Evolutionary conservation across 2,113 vertebrate species (phyloP).

Genomic region (Odobenus rosmarus): DNA sequence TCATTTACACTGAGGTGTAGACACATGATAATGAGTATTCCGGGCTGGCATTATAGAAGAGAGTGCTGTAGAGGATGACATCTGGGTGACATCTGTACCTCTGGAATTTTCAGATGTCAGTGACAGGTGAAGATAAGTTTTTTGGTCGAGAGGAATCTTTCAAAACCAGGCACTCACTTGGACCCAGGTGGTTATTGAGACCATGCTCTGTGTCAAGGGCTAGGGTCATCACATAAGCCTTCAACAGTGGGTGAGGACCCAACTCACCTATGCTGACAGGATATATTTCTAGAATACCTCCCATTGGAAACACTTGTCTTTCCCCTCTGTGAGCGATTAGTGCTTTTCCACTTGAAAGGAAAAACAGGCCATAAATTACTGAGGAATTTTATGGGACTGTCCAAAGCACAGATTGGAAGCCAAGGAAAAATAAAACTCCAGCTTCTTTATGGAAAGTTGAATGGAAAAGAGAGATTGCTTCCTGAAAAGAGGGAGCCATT

Average conservation of each 20-base stretch:
- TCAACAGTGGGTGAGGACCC: background rate
- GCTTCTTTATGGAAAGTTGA: conserved; percentile 63
- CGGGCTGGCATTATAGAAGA: background rate
- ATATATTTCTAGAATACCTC: conserved; percentile 1
- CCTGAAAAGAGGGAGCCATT: background rate
- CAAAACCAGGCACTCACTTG: background rate
- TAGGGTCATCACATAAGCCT: background rate
- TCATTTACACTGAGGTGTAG: background rate
- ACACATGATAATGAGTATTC: background rate
- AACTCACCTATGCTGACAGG: background rate
- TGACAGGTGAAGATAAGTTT: background rate
- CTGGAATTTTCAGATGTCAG: background rate
- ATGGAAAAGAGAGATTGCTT: conserved; percentile 61
- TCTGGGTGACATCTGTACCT: background rate
- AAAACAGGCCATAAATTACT: conserved; percentile 79
- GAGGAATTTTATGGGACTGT: conserved; percentile 72
- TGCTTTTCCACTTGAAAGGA: conserved; percentile 74
- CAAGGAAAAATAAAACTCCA: conserved; percentile 67
- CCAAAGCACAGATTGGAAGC: conserved; percentile 72
- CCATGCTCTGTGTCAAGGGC: background rate
- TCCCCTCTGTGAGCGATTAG: background rate
- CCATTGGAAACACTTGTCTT: background rate
- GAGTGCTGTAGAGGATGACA: too few species aligned
- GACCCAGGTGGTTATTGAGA: background rate
- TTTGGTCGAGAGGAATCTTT: background rate